phyloP scores from a whole-genome alignment of 2,888 invertebrate genomes.

The Ischnus inquisitorius region DNA sequence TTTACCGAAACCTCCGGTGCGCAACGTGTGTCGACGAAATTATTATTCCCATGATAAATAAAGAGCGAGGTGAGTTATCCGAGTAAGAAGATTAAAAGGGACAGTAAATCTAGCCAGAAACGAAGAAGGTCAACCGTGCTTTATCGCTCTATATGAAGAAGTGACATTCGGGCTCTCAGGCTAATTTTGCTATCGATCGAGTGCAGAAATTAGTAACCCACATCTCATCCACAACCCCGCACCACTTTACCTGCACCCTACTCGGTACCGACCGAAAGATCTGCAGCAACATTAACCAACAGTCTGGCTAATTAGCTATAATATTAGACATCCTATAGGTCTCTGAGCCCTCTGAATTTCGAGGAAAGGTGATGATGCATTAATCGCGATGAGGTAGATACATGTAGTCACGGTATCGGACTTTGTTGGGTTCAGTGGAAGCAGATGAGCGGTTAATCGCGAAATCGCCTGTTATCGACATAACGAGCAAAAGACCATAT shows the following conservation, averaged over 20 bases:
- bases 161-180: slow-evolving; percentile 19
- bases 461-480: slow-evolving; percentile 54
- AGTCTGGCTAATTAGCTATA: slow-evolving; percentile 16
- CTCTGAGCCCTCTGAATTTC: slow-evolving; percentile 4
- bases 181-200: slow-evolving; percentile 31
- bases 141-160: slow-evolving; percentile 51
- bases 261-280: slow-evolving; percentile 67
- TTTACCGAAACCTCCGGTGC: slow-evolving; percentile 12
- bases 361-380: slow-evolving; percentile 41
- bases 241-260: slow-evolving; percentile 25
- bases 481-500: slow-evolving; percentile 52
- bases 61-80: slow-evolving; percentile 35
- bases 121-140: slow-evolving; percentile 49
- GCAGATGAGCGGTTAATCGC: slow-evolving; percentile 61
- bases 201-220: background rate
- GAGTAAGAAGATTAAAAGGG: slow-evolving; percentile 23
- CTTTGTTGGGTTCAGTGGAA: slow-evolving; percentile 27
- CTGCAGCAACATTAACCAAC: slow-evolving; percentile 58
- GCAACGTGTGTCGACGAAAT: slow-evolving; percentile 42
- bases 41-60: slow-evolving; percentile 49
- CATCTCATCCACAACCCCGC: background rate
- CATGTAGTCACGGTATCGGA: slow-evolving; percentile 1
- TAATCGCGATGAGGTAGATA: slow-evolving; percentile 23
- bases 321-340: background rate
- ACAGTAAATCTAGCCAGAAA: background rate